Conservation (phyloP, 2,113 vertebrate genomes). For the Chionomys nivalis region DNA sequence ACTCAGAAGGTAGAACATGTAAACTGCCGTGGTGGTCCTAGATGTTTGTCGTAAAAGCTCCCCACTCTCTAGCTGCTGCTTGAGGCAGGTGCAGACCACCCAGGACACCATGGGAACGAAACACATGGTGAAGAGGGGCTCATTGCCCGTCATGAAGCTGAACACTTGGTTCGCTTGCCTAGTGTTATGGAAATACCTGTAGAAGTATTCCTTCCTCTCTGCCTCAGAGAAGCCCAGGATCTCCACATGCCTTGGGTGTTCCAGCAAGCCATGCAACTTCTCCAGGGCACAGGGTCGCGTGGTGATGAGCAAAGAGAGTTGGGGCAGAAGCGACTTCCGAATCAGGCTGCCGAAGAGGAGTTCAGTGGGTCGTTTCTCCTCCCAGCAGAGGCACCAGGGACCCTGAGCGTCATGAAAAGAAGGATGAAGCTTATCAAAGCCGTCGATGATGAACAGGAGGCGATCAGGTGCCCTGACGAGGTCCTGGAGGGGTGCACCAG, state of each 20-base stretch:
- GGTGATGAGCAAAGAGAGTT: constrained; percentile 77
- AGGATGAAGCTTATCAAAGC: constrained; percentile 77
- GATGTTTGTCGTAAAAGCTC: neutral
- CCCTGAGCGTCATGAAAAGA: constrained; percentile 52
- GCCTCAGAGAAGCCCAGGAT: constrained; percentile 71
- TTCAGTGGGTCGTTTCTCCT: neutral
- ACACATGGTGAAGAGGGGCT: constrained; percentile 74
- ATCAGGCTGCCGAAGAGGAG: constrained; percentile 67
- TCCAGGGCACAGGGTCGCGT: constrained; percentile 70
- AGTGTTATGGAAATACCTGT: constrained; percentile 38
- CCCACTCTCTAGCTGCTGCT: constrained; percentile 53
- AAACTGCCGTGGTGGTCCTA: constrained; percentile 67
- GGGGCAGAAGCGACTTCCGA: constrained; percentile 43
- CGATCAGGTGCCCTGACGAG: constrained; percentile 11
- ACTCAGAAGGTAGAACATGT: constrained; percentile 69
- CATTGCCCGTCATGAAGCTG: constrained; percentile 35
- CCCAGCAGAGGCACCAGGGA: neutral
- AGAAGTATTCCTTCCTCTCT: constrained; percentile 59
- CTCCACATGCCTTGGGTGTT: constrained; percentile 64
- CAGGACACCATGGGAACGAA: constrained; percentile 76
- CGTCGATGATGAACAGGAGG: constrained; percentile 79
- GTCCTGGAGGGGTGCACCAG: neutral
- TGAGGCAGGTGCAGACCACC: constrained; percentile 74
- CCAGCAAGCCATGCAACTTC: constrained; percentile 41
- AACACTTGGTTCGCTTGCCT: constrained; percentile 52